phyloP scores from a whole-genome alignment of 2,113 vertebrate species.

The Erpornis zantholeuca region DNA sequence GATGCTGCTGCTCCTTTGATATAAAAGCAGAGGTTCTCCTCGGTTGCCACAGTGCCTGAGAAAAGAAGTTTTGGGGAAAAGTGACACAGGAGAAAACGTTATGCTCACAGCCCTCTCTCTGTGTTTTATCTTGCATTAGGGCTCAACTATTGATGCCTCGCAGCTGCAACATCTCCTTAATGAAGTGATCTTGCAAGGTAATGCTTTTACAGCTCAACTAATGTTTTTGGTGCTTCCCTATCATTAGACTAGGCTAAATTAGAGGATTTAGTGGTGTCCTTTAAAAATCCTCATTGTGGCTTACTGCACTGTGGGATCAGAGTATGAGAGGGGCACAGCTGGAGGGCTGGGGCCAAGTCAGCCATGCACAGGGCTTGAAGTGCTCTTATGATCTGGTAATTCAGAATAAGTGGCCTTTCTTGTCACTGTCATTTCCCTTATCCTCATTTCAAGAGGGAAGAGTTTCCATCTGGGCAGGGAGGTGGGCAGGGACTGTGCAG shows the following conservation, averaged over 20 bases:
- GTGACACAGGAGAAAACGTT: not conserved
- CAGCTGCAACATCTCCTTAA: slow-evolving; percentile 74
- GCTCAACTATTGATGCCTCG: slow-evolving; percentile 49
- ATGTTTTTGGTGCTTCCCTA: not conserved
- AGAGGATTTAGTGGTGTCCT: not conserved
- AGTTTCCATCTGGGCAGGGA: not conserved
- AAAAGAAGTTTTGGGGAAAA: not conserved
- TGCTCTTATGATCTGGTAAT: not conserved
- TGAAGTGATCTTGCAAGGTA: slow-evolving; percentile 71
- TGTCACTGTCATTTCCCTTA: not conserved
- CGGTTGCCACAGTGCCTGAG: not conserved
- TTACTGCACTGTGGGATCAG: not conserved
- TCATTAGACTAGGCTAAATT: not conserved
- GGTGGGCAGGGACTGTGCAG: not conserved
- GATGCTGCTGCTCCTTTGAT: not conserved
- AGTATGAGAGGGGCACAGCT: not conserved
- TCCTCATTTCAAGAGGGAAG: not conserved
- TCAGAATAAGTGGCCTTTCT: not conserved
- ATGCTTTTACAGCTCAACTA: not conserved
- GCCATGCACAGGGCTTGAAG: not conserved
- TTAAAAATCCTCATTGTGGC: not conserved
- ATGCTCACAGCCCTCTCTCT: not conserved
- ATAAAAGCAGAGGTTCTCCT: not conserved
- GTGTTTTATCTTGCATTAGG: slow-evolving; percentile 38
- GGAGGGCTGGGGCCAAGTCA: not conserved